A percentile compares a stretch with the other conserved stretches of the same genome.
Evolutionary conservation across 53 echinoderm and acorn worm genomes (phyloP).

Genomic region (Pentamera pediparva): DNA sequence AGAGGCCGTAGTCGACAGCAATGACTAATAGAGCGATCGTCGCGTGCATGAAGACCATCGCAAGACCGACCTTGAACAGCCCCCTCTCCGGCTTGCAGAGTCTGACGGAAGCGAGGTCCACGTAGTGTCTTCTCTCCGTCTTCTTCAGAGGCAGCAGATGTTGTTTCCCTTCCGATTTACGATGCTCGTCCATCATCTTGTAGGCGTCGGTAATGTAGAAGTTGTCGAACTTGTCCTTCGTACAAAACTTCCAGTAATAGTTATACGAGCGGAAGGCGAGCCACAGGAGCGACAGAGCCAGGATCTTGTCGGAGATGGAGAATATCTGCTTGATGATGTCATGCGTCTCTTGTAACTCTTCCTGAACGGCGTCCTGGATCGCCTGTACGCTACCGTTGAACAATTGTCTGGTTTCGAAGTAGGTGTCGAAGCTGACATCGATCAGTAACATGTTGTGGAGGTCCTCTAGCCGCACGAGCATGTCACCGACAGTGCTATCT

Average conservation of each 20-base stretch:
- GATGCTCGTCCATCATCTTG: slow-evolving; percentile 58
- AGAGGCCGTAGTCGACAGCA: slow-evolving; percentile 72
- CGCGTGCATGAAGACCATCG: slow-evolving; percentile 66
- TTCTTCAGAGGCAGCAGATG: slow-evolving; percentile 75
- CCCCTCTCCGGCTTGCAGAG: slow-evolving; percentile 70
- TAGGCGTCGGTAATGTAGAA: slow-evolving; percentile 76
- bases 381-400: slow-evolving; percentile 53
- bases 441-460: slow-evolving; percentile 41
- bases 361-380: slow-evolving; percentile 58
- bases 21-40: slow-evolving; percentile 65
- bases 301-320: slow-evolving; percentile 63
- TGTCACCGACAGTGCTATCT: slow-evolving; percentile 28
- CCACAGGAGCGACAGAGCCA: slow-evolving; percentile 74
- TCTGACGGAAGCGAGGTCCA: slow-evolving; percentile 59
- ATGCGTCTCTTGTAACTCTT: slow-evolving; percentile 57
- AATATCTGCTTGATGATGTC: slow-evolving; percentile 51
- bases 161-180: slow-evolving; percentile 42
- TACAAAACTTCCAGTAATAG: slow-evolving; percentile 76
- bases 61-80: slow-evolving; percentile 64
- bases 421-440: slow-evolving; percentile 62
- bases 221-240: slow-evolving; percentile 84
- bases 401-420: slow-evolving; percentile 61
- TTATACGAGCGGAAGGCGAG: slow-evolving; percentile 62
- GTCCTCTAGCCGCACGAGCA: slow-evolving; percentile 29
- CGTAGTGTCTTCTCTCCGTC: slow-evolving; percentile 54